Evolutionary conservation across 2,113 vertebrate genomes (phyloP), one percentile per base, ranked within the genome.

Genomic region (Mustela nigripes): DNA sequence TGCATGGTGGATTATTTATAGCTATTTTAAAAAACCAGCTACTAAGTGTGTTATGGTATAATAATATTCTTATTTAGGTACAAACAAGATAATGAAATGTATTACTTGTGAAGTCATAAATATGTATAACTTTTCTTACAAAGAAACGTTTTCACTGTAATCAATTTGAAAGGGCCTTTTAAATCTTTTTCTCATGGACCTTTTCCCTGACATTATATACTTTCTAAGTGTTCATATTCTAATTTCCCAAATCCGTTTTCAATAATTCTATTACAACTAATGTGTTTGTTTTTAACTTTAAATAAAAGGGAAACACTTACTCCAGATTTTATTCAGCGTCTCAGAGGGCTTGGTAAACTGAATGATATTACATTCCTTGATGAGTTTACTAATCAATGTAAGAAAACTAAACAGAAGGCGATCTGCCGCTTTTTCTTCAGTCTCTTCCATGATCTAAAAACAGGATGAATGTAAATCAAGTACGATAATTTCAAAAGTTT

Each of bases 381-480:
- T 98, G 2, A 99, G 99, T 97, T 99, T 99, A 90, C 98, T 99
- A 65, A 99, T 67, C 89, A 99, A 99, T 0, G 99, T 99, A 58
- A 99, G 99, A 73, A 99, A 99, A 96, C 98, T 98, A 98, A 99
- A 99, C 4, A 99, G 97, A 98, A 99, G 98, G 87, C 99, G 97
- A 94, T 99, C 99, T 5, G 99, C 99, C 69, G 99, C 99, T 84
- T 99, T 99, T 96, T 99, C 99, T 6, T 99, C 99, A 42, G 98
- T 96, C 98, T 99, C 99, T 95, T 99, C 99, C 45, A 99, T 98
- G 53, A 99, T 99, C 99, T 99, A 97, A 78, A 93, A 96, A 94
- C 6, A 91, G 11, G 45, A 79, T 4, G 14, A 28, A 56, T 0
- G 12, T 7, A 80, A 19, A n/a, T 60, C 36, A 89, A 56, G 67